Evolutionary conservation across 2,797 vertebrate species (phyloP).

Genomic region (Notolepis coatsorum): DNA sequence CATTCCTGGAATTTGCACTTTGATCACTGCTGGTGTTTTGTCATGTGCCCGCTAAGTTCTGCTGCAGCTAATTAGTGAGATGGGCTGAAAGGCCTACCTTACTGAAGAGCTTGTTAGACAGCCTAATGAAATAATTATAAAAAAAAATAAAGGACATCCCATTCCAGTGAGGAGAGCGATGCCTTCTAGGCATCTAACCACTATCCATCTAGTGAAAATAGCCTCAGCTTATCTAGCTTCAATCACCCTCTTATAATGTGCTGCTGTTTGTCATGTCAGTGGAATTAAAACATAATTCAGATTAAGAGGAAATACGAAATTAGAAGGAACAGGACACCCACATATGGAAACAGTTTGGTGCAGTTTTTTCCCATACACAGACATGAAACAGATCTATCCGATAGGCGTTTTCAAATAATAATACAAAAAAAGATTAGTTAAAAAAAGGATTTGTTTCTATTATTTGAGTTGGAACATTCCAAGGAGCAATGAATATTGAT

Average conservation of each 20-base stretch:
- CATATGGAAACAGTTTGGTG: constrained; percentile 9
- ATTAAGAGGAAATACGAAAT: constrained; percentile 16
- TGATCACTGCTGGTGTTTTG: constrained; percentile 90
- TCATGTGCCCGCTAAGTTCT: constrained; percentile 86
- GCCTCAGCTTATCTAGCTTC: constrained; percentile 6
- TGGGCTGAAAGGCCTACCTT: constrained; percentile 86
- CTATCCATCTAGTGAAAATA: constrained; percentile 26
- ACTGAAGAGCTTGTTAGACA: constrained; percentile 87
- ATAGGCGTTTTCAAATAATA: constrained; percentile 29
- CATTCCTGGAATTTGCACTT: constrained; percentile 84
- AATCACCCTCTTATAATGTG: constrained; percentile 3
- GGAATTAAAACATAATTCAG: constrained; percentile 10
- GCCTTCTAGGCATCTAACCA: constrained; percentile 32
- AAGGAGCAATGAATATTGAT: constrained; percentile 91
- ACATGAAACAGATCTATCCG: constrained; percentile 1
- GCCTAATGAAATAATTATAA: constrained; percentile 86
- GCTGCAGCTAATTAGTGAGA: constrained; percentile 89
- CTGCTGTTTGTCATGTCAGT: constrained; percentile 20
- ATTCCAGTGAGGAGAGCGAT: constrained; percentile 46
- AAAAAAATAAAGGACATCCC: constrained; percentile 59
- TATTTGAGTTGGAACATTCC: constrained; percentile 88
- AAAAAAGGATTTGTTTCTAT: constrained; percentile 40
- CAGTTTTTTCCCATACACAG: too few species aligned
- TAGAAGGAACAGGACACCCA: background rate
- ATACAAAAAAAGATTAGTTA: constrained; percentile 20